phyloP scores from a whole-genome alignment of 2,113 vertebrate genomes.

The Hydrolagus affinis region DNA sequence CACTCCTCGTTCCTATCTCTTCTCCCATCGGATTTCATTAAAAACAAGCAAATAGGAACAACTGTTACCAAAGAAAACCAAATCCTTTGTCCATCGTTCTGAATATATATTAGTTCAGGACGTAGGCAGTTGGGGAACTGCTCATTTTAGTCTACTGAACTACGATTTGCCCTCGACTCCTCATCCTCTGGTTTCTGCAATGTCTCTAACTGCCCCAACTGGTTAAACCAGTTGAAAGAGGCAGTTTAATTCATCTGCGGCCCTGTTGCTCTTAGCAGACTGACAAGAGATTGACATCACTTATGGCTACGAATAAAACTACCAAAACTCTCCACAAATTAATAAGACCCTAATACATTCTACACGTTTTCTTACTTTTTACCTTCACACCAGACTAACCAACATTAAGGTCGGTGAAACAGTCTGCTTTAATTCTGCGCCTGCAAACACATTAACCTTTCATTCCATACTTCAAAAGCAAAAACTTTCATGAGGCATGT shows the following conservation, averaged over 20 bases:
- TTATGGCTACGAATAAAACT: not conserved
- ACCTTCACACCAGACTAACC: not conserved
- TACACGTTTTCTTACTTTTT: not conserved
- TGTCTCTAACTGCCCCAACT: constrained; percentile 83
- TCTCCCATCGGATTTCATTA: not conserved
- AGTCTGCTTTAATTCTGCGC: constrained; percentile 37
- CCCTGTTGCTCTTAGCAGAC: constrained; percentile 52
- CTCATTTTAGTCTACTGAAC: not conserved
- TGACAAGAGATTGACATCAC: constrained; percentile 69
- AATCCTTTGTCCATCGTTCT: not conserved
- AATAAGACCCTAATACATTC: not conserved
- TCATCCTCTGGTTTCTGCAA: constrained; percentile 37
- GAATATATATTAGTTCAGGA: not conserved
- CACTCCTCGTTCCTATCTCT: not conserved
- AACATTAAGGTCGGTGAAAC: constrained; percentile 35
- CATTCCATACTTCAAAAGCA: constrained; percentile 48
- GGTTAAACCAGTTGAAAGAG: constrained; percentile 87
- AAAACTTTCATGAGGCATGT: constrained; percentile 53
- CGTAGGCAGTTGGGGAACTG: not conserved
- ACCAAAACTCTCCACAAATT: not conserved
- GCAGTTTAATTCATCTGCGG: constrained; percentile 69
- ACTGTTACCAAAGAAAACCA: not conserved
- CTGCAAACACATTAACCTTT: constrained; percentile 50
- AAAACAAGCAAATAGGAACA: not conserved
- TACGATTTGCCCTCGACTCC: not conserved